Evolutionary conservation across 2,797 vertebrate genomes (phyloP), one percentile per base, ranked within the genome.

Genomic region (Pogoniulus pusillus): DNA sequence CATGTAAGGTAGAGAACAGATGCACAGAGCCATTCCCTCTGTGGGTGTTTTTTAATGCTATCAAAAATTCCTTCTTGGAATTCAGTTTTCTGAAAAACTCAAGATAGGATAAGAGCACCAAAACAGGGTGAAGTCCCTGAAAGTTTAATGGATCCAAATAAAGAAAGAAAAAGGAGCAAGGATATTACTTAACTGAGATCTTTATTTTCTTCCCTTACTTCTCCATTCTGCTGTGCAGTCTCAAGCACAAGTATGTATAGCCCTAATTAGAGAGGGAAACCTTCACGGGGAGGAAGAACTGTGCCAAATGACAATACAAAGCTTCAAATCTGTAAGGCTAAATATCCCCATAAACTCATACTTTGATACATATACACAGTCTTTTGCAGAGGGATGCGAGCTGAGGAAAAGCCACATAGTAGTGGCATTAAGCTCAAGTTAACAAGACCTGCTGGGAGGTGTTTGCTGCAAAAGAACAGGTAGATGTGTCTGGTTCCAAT

Each of bases 371-470:
- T 9, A 91, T 54, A 62, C 59, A 12, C 27, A 45, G 84, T 13
- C 59, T 47, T 57, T 60, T 59, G 66, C 81, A n/a, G 57, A 27
- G 53, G 63, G 63, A 30, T 11, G 66, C 3, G 26, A 68, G 85
- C 68, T 3, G 20, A 80, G 35, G 35, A 82, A 64, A 30, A 88
- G 74, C 53, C 78, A 73, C 23, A 1, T 2, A 76, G 45, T 51
- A 68, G 68, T 17, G 78, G 71, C 78, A 58, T 58, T 47, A 20
- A 64, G 17, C 51, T 90, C 54, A 29, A n/a, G 53, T 27, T 94
- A 94, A 82, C 91, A 87, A 94, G 81, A 86, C 78, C 91, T 91
- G 78, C 86, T 72, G 84, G 92, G 90, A 94, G 51, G 90, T 55
- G 87, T 89, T 80, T 82, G 30, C 55, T 93, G 88, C 84, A 75